Base-by-base conservation (phyloP, 2,113 vertebrate species). In the Patagioenas fasciata region DNA sequence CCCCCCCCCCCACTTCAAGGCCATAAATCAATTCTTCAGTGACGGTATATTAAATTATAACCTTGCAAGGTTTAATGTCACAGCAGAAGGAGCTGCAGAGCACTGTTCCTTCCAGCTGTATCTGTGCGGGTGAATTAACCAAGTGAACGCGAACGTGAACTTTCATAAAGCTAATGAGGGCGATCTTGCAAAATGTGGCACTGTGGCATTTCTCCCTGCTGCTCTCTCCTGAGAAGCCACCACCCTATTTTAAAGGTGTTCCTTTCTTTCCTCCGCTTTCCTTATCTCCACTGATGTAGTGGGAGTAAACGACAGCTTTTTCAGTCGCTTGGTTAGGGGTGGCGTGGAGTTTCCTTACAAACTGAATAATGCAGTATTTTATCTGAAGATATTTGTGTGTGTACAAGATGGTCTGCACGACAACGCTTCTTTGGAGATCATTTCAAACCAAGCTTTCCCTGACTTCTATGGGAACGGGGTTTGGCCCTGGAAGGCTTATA, bases 41-140 rank as follows among this genome's bases (percentile, higher is more conserved):
- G 78, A 84, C 3, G 31, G 88, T 92, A 36, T 86, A 88, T 97
- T 92, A 96, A 96, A 87, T 85, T 85, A 97, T 97, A 97, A 97
- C 96, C 97, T 97, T 98, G 97, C 97, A 96, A 80, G 60, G 88
- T 93, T 95, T 98, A 96, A 96, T 97, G 97, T 97, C 95, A 96
- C 36, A 15, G 91, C 81, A 88, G 94, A 95, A 97, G 95, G 91
- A 95, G 95, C 91, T 93, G 94, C 85, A 89, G 90, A 94, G 69
- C 74, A 77, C 94, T 64, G 70, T 65, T 89, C 95, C 91, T 93
- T 77, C 94, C 86, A 75, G 75, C 91, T 80, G 51, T 89, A 60
- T 96, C 56, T 17, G 62, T 32, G 48, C 58, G 54, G 77, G 72
- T 96, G 96, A 96, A 97, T 97, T 95, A 94, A 91, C 87, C 25